Conservation (phyloP, 2,113 vertebrate species). For the Triplophysa rosa region DNA sequence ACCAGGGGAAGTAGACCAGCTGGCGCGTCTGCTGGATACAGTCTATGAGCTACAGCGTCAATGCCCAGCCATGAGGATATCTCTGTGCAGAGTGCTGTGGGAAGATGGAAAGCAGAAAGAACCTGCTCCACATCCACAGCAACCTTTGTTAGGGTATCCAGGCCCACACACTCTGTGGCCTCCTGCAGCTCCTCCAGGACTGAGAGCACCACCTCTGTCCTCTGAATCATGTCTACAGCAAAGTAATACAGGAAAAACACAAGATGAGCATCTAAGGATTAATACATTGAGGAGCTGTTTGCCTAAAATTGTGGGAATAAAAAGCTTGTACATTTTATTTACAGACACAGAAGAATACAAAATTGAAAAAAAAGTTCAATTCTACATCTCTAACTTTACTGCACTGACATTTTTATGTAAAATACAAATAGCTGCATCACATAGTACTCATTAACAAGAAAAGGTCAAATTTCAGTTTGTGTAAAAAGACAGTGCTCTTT, state of each 20-base stretch:
- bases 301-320: no score
- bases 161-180: slow-evolving; percentile 83
- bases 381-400: no score
- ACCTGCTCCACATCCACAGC: slow-evolving; percentile 79
- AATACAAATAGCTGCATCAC: no score
- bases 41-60: slow-evolving; percentile 79
- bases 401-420: no score
- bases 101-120: slow-evolving; percentile 80
- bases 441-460: no score
- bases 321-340: no score
- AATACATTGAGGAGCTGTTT: not conserved
- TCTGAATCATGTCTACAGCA: slow-evolving; percentile 82
- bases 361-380: no score
- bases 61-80: slow-evolving; percentile 80
- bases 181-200: slow-evolving; percentile 89
- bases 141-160: slow-evolving; percentile 79
- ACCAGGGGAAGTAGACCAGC: slow-evolving; percentile 82
- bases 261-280: not conserved
- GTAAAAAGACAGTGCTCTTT: not conserved
- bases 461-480: not conserved
- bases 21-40: slow-evolving; percentile 89
- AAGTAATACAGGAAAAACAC: not conserved
- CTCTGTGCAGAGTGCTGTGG: slow-evolving; percentile 70
- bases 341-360: no score
- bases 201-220: slow-evolving; percentile 84